Base-by-base conservation (phyloP, 2,888 invertebrate genomes). In the Latrodectus elegans region DNA sequence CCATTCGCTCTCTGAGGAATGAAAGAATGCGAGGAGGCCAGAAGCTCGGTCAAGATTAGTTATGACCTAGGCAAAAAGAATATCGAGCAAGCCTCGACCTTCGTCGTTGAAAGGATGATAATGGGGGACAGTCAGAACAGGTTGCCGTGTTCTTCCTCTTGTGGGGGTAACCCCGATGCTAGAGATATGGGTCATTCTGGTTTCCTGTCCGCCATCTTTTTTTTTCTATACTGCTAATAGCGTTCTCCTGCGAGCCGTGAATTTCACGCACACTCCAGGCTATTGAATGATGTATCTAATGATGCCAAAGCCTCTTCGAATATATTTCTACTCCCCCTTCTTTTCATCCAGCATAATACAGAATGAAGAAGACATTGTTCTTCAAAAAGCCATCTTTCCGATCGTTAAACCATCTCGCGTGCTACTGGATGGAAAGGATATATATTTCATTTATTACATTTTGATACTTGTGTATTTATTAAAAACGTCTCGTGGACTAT, bases 141-240 rank as follows among this genome's bases (percentile, higher is more conserved):
- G 84, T 80, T 80, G 72, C 72, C 49, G 65, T 52, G 49, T 72
- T 84, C 82, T 83, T 83, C 75, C 82, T 83, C 77, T 72, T 55
- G 83, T 76, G 71, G 77, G 77, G 84, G 84, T 76, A 67, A 78
- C 78, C 84, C 73, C 73, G 78, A 78, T 84, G 84, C 72, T 67
- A 73, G 65, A 84, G 84, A 84, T 84, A 78, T 84, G 78, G 84
- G 84, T 84, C 84, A 84, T 78, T 67, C 78, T 55, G 60, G 72
- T 78, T 84, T 84, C 84, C 84, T 84, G 84, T 84, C 78, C 78
- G 84, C 77, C 83, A 82, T 74, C 74, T 38, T 81, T 26, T 70
- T 60, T 74, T 68, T 74, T 53, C 60, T 38, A 38, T 38, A 6
- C 38, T 38, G 53, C 60, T 55, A 74, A 74, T 74, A 60, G 55